These are phyloP conservation scores for Tachycineta bicolor DNA, from an alignment of 2,113 vertebrate species.

Conservation along the genomic window DNA sequence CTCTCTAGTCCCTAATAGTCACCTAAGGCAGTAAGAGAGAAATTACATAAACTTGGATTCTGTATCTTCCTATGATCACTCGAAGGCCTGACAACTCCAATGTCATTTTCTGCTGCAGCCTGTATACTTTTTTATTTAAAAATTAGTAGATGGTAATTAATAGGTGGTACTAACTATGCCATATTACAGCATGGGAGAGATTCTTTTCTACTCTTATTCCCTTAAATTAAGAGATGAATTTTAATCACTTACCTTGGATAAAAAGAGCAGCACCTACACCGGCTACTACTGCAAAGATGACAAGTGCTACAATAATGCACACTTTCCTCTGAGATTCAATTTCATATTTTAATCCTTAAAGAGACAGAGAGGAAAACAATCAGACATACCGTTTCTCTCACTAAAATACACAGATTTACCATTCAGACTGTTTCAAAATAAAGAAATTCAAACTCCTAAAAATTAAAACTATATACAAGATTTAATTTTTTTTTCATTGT, in stretches of 20 bases:
- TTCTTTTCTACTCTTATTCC: not conserved
- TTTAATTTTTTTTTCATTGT: not conserved
- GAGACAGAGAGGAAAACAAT: constrained; percentile 9
- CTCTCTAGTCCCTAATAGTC: not conserved
- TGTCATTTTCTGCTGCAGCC: not conserved
- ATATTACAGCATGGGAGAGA: not conserved
- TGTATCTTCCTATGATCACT: not conserved
- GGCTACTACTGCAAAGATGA: constrained; percentile 1
- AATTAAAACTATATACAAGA: not conserved
- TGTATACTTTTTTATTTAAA: not conserved
- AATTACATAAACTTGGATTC: not conserved
- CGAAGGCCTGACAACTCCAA: not conserved
- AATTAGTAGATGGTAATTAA: not conserved
- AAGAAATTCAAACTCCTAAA: not conserved
- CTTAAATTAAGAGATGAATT: not conserved
- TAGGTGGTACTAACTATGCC: not conserved
- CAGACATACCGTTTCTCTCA: not conserved
- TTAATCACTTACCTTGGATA: constrained; percentile 63
- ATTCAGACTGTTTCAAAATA: not conserved
- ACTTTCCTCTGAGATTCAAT: constrained; percentile 40
- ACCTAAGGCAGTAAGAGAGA: not conserved
- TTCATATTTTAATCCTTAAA: constrained; percentile 71
- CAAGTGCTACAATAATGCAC: constrained; percentile 17
- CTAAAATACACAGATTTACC: not conserved
- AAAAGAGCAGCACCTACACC: constrained; percentile 67